A percentile compares a stretch with the other conserved stretches of the same genome.
Conservation (phyloP, 2,113 vertebrate species). For the Mesembrinibis cayennensis region DNA sequence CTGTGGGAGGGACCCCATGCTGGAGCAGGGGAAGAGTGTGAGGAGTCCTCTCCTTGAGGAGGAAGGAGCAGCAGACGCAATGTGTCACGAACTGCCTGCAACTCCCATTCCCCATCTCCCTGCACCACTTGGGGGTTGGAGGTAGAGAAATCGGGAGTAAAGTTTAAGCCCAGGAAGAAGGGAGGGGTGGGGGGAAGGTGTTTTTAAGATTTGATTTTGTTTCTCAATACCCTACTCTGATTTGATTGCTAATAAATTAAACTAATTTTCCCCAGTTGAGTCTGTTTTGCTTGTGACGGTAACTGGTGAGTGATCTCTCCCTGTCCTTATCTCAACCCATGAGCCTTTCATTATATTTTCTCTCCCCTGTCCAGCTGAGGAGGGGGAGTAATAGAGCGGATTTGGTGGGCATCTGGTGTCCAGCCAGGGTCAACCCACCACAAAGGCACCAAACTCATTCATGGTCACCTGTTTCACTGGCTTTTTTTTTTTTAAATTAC, state of each 20-base stretch:
- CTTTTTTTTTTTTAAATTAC: neutral
- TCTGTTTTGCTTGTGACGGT: neutral
- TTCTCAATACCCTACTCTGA: neutral
- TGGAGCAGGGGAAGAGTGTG: too few species aligned
- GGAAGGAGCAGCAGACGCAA: neutral
- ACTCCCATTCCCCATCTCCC: neutral
- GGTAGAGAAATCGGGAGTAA: neutral
- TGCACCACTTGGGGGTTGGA: neutral
- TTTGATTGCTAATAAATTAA: neutral
- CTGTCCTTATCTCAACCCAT: neutral
- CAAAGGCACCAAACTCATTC: neutral
- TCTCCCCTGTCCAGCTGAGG: neutral
- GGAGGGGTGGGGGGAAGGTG: neutral
- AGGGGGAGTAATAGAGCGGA: neutral
- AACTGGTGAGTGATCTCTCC: neutral
- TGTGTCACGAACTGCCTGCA: neutral
- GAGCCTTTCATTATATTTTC: too few species aligned
- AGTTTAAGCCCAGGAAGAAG: neutral
- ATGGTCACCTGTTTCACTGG: neutral
- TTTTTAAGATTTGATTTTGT: neutral
- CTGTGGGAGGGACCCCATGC: neutral
- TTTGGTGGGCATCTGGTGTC: neutral
- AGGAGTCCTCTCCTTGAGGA: neutral
- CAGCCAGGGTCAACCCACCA: neutral
- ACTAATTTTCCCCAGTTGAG: neutral